These are phyloP conservation scores for Euzetes globulus DNA, from an alignment of 2,888 invertebrate genomes.

Conservation along the genomic window DNA sequence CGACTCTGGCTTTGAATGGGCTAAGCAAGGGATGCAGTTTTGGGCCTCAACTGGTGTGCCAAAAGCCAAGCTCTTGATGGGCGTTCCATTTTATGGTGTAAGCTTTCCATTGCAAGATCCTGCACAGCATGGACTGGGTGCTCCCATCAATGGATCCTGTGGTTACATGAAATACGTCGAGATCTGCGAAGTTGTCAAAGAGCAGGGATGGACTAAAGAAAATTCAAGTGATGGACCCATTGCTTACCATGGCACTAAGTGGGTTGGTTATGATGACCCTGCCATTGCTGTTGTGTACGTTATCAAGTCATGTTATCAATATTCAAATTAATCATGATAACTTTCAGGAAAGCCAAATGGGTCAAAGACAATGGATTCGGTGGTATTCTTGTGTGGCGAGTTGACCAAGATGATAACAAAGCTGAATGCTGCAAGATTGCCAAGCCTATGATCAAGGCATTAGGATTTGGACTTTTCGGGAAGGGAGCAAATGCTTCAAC, in stretches of 20 bases:
- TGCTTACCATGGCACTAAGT: slow-evolving; percentile 39
- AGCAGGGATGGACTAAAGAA: slow-evolving; percentile 33
- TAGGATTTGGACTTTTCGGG: not conserved
- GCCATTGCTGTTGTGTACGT: not conserved
- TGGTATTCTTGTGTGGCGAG: slow-evolving; percentile 16
- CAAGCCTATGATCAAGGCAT: not conserved
- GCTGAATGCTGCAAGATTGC: not conserved
- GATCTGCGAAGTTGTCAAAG: slow-evolving; percentile 54
- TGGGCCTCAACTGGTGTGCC: slow-evolving; percentile 73
- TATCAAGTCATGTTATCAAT: not conserved
- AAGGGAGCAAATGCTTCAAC: not conserved
- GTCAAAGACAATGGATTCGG: slow-evolving; percentile 1
- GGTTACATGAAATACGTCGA: slow-evolving; percentile 67
- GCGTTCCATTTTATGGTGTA: slow-evolving; percentile 57
- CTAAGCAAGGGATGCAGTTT: slow-evolving; percentile 71
- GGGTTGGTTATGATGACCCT: slow-evolving; percentile 41
- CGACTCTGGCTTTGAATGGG: slow-evolving; percentile 56
- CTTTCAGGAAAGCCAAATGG: slow-evolving; percentile 4
- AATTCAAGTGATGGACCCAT: slow-evolving; percentile 60
- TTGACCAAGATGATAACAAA: not conserved
- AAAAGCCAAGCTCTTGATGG: slow-evolving; percentile 68
- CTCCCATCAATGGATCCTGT: slow-evolving; percentile 64
- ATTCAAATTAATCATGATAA: not conserved
- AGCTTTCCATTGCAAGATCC: not conserved
- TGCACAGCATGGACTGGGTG: slow-evolving; percentile 54